phyloP scores from a whole-genome alignment of 2,113 vertebrate genomes.

The Muntiacus muntjak region DNA sequence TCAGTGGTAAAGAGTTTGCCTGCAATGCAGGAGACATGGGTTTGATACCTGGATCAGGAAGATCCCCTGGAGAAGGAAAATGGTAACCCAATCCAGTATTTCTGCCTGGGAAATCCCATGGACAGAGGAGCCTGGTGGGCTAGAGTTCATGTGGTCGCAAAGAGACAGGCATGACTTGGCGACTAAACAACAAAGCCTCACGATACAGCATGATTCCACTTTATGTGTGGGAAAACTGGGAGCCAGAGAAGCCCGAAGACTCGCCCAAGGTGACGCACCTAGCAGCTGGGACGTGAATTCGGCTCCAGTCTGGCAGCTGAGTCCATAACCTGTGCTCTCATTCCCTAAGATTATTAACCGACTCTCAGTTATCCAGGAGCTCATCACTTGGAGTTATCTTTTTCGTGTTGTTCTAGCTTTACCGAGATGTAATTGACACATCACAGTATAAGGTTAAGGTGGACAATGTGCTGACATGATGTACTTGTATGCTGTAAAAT shows the following conservation, averaged over 20 bases:
- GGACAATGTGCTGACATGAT: fast-evolving
- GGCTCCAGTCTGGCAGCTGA: neutral
- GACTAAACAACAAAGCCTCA: neutral
- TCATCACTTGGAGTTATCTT: neutral
- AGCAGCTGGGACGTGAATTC: neutral
- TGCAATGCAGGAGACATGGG: neutral
- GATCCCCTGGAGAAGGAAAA: neutral
- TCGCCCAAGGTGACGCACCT: neutral
- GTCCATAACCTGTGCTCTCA: neutral
- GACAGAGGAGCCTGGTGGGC: neutral
- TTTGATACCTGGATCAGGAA: neutral
- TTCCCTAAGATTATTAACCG: neutral
- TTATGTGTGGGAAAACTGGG: neutral
- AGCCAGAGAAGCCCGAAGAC: neutral
- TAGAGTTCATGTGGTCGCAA: fast-evolving
- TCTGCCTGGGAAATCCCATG: neutral
- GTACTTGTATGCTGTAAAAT: neutral
- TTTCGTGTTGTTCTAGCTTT: neutral
- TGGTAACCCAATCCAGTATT: neutral
- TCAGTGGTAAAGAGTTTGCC: neutral
- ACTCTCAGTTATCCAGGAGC: neutral
- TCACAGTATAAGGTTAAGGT: neutral
- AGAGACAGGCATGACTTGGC: neutral
- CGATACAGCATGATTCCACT: neutral
- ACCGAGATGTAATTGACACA: neutral